Evolutionary conservation across 2,888 invertebrate genomes (phyloP).

Genomic region (Lobophora halterata): DNA sequence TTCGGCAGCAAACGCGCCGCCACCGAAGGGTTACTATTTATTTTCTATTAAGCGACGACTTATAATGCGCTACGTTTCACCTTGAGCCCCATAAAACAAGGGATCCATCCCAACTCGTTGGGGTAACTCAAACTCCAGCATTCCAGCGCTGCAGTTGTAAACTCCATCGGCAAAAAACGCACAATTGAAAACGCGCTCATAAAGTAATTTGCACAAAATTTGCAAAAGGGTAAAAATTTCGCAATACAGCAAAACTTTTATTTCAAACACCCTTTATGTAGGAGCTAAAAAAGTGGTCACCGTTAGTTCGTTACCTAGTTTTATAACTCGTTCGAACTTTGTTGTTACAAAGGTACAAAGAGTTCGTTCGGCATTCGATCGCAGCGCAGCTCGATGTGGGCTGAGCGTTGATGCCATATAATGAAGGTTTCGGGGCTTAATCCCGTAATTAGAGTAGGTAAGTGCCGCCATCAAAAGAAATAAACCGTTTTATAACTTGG

Average conservation of each 20-base stretch:
- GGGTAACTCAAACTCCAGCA: conserved; percentile 45
- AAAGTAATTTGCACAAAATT: conserved; percentile 78
- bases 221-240: conserved; percentile 73
- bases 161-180: conserved; percentile 57
- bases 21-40: conserved; percentile 76
- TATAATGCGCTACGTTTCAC: conserved; percentile 53
- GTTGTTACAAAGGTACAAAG: conserved; percentile 34
- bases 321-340: conserved; percentile 52
- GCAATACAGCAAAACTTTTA: conserved; percentile 58
- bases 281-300: conserved; percentile 46
- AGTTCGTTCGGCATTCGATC: conserved; percentile 27
- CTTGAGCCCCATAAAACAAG: conserved; percentile 50
- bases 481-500: conserved; percentile 77
- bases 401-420: conserved; percentile 38
- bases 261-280: conserved; percentile 63
- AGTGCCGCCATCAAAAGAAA: conserved; percentile 67
- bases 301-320: conserved; percentile 50
- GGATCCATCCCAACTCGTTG: conserved; percentile 45
- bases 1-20: conserved; percentile 69
- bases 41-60: conserved; percentile 68
- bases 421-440: conserved; percentile 56
- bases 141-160: conserved; percentile 60
- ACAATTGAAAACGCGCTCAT: conserved; percentile 61
- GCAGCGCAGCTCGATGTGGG: conserved; percentile 33
- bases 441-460: conserved; percentile 66